Conservation (phyloP, 2,113 vertebrate genomes). For the Cairina moschata region DNA sequence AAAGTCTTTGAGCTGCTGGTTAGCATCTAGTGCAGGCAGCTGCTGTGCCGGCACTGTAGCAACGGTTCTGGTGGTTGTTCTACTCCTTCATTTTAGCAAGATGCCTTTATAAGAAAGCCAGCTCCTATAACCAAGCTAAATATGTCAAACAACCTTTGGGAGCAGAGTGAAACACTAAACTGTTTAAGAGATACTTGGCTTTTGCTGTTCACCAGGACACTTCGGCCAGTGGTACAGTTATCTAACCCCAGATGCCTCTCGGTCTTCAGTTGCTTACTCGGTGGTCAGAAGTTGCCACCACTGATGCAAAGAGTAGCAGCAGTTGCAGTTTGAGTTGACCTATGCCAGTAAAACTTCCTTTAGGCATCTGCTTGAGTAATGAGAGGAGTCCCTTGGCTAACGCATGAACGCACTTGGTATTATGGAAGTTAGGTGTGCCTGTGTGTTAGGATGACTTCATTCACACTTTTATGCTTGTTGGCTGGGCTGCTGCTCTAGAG, state of each 20-base stretch:
- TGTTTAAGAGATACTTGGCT: neutral
- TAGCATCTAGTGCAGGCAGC: neutral
- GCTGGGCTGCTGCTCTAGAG: neutral
- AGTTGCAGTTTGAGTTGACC: neutral
- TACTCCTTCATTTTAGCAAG: neutral
- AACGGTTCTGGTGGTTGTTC: neutral
- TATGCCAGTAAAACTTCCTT: neutral
- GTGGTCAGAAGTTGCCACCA: neutral
- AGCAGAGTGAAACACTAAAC: neutral
- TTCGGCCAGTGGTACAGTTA: neutral
- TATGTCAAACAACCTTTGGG: neutral
- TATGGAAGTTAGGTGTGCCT: slow-evolving; percentile 29
- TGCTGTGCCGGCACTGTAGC: neutral
- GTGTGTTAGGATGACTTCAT: neutral
- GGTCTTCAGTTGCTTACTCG: neutral
- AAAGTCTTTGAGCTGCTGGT: neutral
- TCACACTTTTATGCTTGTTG: neutral
- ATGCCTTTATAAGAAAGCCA: neutral
- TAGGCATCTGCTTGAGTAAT: neutral
- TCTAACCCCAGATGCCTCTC: neutral
- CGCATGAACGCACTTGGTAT: neutral
- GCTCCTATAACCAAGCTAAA: neutral
- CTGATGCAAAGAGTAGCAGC: neutral
- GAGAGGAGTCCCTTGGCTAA: neutral
- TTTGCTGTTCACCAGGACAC: neutral